A percentile compares a stretch with the other conserved stretches of the same genome.
phyloP scores from a whole-genome alignment of 1,140 invertebrate species.

The Zaprionus camerounensis region DNA sequence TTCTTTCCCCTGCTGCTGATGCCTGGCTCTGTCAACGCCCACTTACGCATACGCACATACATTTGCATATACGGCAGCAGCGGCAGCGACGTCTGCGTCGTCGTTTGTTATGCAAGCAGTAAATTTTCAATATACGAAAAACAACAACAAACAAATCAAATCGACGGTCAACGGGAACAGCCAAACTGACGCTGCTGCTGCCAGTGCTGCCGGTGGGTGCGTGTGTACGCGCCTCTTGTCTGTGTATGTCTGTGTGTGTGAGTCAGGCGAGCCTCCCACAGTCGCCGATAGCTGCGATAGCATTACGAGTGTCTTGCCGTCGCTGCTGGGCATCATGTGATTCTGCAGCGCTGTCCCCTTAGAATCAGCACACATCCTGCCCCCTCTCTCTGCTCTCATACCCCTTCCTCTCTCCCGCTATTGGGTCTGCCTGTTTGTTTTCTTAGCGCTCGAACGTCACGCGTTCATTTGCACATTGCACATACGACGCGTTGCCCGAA shows the following conservation, averaged over 20 bases:
- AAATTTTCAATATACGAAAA: constrained; percentile 82
- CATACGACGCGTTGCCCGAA: constrained; percentile 64
- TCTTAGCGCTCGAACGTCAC: constrained; percentile 54
- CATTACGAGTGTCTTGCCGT: not conserved
- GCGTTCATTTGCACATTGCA: constrained; percentile 57
- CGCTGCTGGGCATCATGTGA: constrained; percentile 33
- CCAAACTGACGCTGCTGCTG: constrained; percentile 41
- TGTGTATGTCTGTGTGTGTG: constrained; percentile 10
- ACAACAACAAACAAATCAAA: constrained; percentile 75
- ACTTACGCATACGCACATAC: constrained; percentile 65
- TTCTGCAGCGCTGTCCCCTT: constrained; percentile 16
- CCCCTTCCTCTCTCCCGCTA: not conserved
- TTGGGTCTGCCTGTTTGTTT: constrained; percentile 43
- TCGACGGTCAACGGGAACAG: constrained; percentile 44
- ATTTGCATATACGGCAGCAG: constrained; percentile 59
- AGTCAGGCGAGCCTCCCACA: constrained; percentile 48
- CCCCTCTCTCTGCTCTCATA: not conserved
- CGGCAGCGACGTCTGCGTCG: constrained; percentile 21
- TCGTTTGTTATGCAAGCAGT: constrained; percentile 80
- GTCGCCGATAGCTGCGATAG: not conserved
- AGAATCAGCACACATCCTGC: not conserved
- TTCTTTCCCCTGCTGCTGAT: not conserved
- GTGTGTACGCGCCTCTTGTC: not conserved
- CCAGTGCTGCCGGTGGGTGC: constrained; percentile 1
- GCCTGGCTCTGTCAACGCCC: constrained; percentile 32